Evolutionary conservation across 2,888 invertebrate species (phyloP).

Genomic region (Oasisia sp.): DNA sequence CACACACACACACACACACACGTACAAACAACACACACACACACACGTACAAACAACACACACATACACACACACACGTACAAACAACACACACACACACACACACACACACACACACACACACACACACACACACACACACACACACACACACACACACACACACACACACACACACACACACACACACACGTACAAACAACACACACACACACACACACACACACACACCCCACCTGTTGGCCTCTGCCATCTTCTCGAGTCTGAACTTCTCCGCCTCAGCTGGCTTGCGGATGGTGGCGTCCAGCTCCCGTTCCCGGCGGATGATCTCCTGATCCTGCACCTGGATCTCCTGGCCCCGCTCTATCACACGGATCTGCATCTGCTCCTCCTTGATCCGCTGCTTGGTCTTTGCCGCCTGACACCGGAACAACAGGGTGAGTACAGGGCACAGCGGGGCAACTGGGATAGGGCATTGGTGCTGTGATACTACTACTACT

Average conservation of each 20-base stretch:
- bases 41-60: too few species aligned
- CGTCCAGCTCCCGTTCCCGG: conserved; percentile 90
- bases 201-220: too few species aligned
- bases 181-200: too few species aligned
- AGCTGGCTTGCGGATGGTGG: conserved; percentile 91
- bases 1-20: too few species aligned
- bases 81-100: background rate
- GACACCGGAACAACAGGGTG: background rate
- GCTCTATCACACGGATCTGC: conserved; percentile 89
- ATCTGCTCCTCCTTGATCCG: conserved; percentile 81
- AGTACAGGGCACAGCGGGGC: too few species aligned
- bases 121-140: background rate
- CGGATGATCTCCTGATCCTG: conserved; percentile 96
- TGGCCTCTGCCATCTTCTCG: conserved; percentile 94
- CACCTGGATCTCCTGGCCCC: conserved; percentile 89
- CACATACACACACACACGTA: too few species aligned
- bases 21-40: too few species aligned
- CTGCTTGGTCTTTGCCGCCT: conserved; percentile 79
- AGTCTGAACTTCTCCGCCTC: conserved; percentile 92
- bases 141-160: background rate
- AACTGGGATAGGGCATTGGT: too few species aligned
- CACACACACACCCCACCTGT: conserved; percentile 69
- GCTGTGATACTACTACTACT: too few species aligned
- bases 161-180: too few species aligned
- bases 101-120: background rate